A percentile compares a stretch with the other conserved stretches of the same genome.
phyloP scores from a whole-genome alignment of 35 echinoderm and acorn worm species.

The Ophiothrix spiculata region DNA sequence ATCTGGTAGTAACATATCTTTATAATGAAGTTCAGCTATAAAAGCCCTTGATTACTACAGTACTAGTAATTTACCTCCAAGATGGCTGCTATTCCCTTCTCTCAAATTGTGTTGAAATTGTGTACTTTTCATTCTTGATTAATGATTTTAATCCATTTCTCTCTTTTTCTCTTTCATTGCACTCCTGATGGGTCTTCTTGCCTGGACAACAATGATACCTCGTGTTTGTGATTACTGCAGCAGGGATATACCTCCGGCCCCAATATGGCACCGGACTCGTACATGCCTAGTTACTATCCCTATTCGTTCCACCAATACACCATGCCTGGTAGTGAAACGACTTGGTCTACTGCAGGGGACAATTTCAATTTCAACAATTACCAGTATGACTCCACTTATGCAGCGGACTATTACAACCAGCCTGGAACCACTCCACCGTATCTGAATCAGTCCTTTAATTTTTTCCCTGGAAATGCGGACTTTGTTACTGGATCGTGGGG shows the following conservation, averaged over 20 bases:
- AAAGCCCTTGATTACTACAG: too few relatives aligned
- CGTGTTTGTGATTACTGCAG: not conserved
- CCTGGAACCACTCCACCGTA: slow-evolving; percentile 97
- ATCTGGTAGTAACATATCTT: too few relatives aligned
- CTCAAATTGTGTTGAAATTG: too few relatives aligned
- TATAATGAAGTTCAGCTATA: too few relatives aligned
- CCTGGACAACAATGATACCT: not conserved
- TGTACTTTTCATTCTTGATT: too few relatives aligned
- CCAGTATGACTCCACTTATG: slow-evolving; percentile 65
- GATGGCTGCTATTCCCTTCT: too few relatives aligned
- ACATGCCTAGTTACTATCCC: slow-evolving; percentile 93
- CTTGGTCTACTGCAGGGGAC: slow-evolving; percentile 95
- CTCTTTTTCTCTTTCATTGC: too few relatives aligned
- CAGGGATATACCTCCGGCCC: slow-evolving; percentile 85
- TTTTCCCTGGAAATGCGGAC: slow-evolving; percentile 98
- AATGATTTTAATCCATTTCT: too few relatives aligned
- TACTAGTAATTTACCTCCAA: too few relatives aligned
- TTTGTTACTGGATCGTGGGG: slow-evolving; percentile 85
- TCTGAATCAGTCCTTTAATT: slow-evolving; percentile 92
- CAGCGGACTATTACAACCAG: slow-evolving; percentile 93
- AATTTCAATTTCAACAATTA: slow-evolving; percentile 78
- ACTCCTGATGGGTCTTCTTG: not conserved
- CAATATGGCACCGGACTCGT: slow-evolving; percentile 76
- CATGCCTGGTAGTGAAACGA: slow-evolving; percentile 92
- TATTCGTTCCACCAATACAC: slow-evolving; percentile 91